phyloP scores from a whole-genome alignment of 1,140 invertebrate species.

The Dreissena polymorpha region DNA sequence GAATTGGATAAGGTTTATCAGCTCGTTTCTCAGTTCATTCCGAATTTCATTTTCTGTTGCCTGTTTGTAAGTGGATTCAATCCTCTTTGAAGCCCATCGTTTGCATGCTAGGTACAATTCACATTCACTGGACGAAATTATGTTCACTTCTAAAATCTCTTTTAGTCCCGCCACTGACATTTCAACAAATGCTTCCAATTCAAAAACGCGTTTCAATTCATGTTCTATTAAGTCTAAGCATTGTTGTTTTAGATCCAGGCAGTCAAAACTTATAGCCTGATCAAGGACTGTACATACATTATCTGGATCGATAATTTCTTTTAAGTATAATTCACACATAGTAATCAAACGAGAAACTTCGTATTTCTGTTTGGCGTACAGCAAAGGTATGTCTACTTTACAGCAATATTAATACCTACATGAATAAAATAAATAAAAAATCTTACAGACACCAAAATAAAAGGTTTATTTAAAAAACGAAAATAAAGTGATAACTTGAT shows the following conservation, averaged over 20 bases:
- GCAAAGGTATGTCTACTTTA: conserved; percentile 82
- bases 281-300: conserved; percentile 83
- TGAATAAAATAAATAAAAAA: too few relatives aligned
- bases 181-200: conserved; percentile 31
- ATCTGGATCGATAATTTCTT: conserved; percentile 86
- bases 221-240: conserved; percentile 37
- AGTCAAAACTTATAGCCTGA: conserved; percentile 50
- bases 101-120: conserved; percentile 12
- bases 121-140: background rate
- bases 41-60: background rate
- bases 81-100: conserved; percentile 21
- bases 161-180: conserved; percentile 22
- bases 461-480: too few relatives aligned
- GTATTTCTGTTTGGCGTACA: conserved; percentile 92
- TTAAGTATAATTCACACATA: conserved; percentile 89
- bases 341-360: conserved; percentile 88
- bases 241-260: conserved; percentile 44
- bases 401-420: conserved; percentile 60
- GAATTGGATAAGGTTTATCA: conserved; percentile 21
- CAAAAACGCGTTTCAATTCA: conserved; percentile 8
- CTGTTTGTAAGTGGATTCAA: background rate
- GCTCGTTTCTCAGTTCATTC: background rate
- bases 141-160: background rate
- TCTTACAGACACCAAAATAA: too few relatives aligned
- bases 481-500: too few relatives aligned